Evolutionary conservation across 2,888 invertebrate species (phyloP).

Genomic region (Drosophila suboccidentalis): DNA sequence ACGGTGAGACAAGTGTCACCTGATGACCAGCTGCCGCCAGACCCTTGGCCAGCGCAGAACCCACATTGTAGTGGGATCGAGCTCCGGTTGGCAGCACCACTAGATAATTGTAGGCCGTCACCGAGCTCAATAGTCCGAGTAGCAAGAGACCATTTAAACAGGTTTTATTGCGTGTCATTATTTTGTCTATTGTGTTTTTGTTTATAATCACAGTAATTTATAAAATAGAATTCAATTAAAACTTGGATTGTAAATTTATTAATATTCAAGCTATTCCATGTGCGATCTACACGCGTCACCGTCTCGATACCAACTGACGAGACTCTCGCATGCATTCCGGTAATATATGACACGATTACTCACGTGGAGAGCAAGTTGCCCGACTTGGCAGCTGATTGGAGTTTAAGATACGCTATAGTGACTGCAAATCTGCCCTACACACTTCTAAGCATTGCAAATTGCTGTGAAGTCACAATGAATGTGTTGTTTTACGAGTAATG

Average conservation of each 20-base stretch:
- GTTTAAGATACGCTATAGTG: neutral
- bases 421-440: conserved; percentile 6
- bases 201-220: conserved; percentile 1
- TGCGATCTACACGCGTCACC: conserved; percentile 4
- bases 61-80: conserved; percentile 82
- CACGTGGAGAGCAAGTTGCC: neutral
- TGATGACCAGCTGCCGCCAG: conserved; percentile 84
- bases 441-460: neutral
- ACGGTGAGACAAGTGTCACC: conserved; percentile 83
- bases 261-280: neutral
- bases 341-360: conserved; percentile 26
- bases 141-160: conserved; percentile 48
- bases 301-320: conserved; percentile 12
- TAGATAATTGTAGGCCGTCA: conserved; percentile 70
- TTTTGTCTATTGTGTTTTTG: neutral
- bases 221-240: neutral
- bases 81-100: conserved; percentile 68
- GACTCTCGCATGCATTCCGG: conserved; percentile 2
- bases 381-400: neutral
- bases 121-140: conserved; percentile 52
- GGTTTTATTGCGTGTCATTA: conserved; percentile 52
- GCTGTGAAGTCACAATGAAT: conserved; percentile 19
- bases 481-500: neutral
- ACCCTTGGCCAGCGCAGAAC: conserved; percentile 82
- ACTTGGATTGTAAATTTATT: neutral